Base-by-base conservation (phyloP, 1,140 invertebrate genomes). In the Carposina sasakii region DNA sequence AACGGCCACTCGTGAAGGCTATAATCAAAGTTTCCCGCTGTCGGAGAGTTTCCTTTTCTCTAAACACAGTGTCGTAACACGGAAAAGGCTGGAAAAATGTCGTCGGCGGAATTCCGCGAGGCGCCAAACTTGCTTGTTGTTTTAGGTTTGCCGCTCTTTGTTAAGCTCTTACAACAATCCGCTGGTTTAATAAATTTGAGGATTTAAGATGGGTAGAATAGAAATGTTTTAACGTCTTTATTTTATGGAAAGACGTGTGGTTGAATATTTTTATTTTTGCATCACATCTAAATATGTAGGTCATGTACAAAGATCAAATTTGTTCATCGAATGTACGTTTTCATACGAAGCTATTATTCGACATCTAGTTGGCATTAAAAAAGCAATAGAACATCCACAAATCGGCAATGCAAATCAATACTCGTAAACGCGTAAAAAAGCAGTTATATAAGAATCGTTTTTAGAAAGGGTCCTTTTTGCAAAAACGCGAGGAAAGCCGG, bases 21-120 rank as follows among this genome's bases (percentile, higher is more conserved):
- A 83, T 81, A 81, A 83, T 81, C 76, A 81, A 83, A 83, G 69
- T 83, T 83, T 79, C 66, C 65, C 68, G 68, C 64, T 75, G 74
- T 78, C 68, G 68, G 65, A 74, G 67, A 79, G 76, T 73, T 82
- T 79, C 76, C 74, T 67, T 77, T 78, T 71, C 75, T 82, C 69
- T 76, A 81, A 81, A 78, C 76, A 81, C 69, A 73, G 67, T 81
- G 79, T 79, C 71, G 72, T 83, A 67, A 83, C 76, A 83, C 56
- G 76, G 63, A 83, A 83, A 79, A 77, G 76, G 79, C 66, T 69
- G 79, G 73, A 53, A 76, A 72, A 81, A 71, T 67, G 71, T 73
- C 75, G 70, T 65, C 58, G 73, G 71, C 75, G 42, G 63, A 59
- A 74, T 76, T 72, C 69, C 56, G 58, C 61, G 58, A 69, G 65